Base-by-base conservation (phyloP, 2,888 invertebrate genomes). In the Watsonalla cultraria region DNA sequence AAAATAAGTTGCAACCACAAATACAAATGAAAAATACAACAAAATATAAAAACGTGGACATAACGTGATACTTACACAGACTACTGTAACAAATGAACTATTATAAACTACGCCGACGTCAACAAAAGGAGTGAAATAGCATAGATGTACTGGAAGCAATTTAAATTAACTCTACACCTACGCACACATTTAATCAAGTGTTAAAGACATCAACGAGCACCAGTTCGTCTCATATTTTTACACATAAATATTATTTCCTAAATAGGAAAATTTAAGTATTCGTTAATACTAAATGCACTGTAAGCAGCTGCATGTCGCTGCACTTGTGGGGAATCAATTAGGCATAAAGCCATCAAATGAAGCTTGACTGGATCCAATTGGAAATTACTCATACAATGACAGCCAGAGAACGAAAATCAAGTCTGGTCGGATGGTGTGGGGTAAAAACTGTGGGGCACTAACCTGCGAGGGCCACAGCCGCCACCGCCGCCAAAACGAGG, bases 391-490 rank as follows among this genome's bases (percentile, higher is more conserved):
- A 68, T 62, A 66, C 60, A 60, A 65, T 37, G 49, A 15, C 49
- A 72, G 72, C 72, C 57, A 58, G 58, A 72, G 78, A 74, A 68
- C 64, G 66, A 74, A 75, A 76, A 70, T 65, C 62, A 63, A 73
- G 67, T 67, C 61, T 61, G 58, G 58, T 73, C 57, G 66, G 50
- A 60, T 62, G 60, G 56, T 59, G 57, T 65, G 66, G 70, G 68
- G 76, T 76, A 86, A 87, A 86, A 86, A 86, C 73, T 58, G 66
- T 59, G 72, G 87, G 85, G 82, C 89, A 90, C 90, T 90, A 86
- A 90, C 90, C 90, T 90, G 88, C 88, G 56, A 82, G 71, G 56
- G 82, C 84, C 68, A 84, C 80, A 65, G 85, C 78, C 70, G 82
- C 71, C 65, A 85, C 66, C 59, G 82, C 82, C 60, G 78, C 77